Base-by-base conservation (phyloP, 2,113 vertebrate species). In the Drymodes brunneopygia region DNA sequence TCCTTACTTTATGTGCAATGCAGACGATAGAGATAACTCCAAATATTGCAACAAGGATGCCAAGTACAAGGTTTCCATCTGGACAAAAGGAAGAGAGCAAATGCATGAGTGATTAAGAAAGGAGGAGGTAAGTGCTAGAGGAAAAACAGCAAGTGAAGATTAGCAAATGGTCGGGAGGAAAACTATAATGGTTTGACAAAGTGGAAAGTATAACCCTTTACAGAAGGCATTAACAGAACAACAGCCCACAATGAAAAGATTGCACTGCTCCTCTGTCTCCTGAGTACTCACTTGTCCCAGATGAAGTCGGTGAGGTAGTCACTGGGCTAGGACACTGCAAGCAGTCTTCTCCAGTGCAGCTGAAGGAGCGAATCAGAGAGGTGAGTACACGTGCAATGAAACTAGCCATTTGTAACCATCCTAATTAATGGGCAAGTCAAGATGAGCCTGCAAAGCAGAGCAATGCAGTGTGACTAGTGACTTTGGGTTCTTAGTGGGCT, bases 281-380 rank as follows among this genome's bases (percentile, higher is more conserved):
- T 21, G 42, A 70, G 45, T 81, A 96, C 96, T 95, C 47, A 96
- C 95, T 73, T 4, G 22, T 31, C 44, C 57, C 92, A 56, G 94
- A 44, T 0, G 93, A 70, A 70, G 80, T 48, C 0, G 45, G 23
- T 53, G 83, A 70, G 35, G 60, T 60, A 79, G 54, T 16, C 17
- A 91, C 57, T 70, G 73, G 20, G 35, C 84, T 90, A 53, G 67
- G 92, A 42, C 67, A 85, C 29, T 22, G 23, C 71, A 95, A 33
- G 44, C 97, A 97, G 24, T 96, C 95, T 61, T 94, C 92, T 56
- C 50, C 81, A 61, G 3, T 42, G 62, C 97, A 97, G 36, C 97
- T 97, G 84, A 57, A 95, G 82, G n/a, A 88, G 19, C 2, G 4
- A 66, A 79, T 65, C 45, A 81, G 71, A 86, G 17, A 82, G 15